Evolutionary conservation across 2,113 vertebrate genomes (phyloP).

Genomic region (Phodopus roborovskii): DNA sequence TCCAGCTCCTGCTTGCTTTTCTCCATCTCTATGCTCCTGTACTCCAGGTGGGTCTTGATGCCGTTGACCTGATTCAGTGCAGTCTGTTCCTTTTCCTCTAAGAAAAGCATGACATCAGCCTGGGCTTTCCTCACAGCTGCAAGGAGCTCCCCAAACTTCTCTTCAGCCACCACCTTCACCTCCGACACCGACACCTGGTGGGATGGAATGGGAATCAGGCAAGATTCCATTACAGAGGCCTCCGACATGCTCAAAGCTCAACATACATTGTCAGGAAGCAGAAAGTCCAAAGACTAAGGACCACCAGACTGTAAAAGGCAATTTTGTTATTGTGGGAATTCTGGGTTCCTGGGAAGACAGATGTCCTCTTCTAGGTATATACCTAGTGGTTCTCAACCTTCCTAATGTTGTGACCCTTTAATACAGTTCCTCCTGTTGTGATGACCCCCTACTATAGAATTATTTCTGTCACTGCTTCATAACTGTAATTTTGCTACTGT

Average conservation of each 20-base stretch:
- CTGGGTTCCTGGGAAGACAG: background rate
- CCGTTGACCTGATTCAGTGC: conserved; percentile 86
- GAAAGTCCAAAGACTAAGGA: background rate
- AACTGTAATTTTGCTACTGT: background rate
- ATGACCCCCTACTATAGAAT: too few relatives aligned
- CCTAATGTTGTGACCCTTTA: background rate
- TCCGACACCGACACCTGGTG: conserved; percentile 88
- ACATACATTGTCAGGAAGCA: background rate
- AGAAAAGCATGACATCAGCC: conserved; percentile 85
- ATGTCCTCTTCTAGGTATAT: background rate
- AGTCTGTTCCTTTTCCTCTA: conserved; percentile 88
- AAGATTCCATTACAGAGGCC: background rate
- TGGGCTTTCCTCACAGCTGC: conserved; percentile 86
- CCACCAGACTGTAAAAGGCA: background rate
- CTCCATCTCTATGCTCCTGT: conserved; percentile 81
- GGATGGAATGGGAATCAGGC: fast-evolving
- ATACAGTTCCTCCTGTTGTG: background rate
- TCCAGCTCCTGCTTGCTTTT: conserved; percentile 83
- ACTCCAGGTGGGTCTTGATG: conserved; percentile 86
- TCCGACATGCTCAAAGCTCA: background rate
- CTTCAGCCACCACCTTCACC: conserved; percentile 85
- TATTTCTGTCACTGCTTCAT: background rate
- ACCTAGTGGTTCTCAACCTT: background rate
- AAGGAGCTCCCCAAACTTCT: conserved; percentile 88
- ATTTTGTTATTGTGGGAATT: background rate